A percentile compares a stretch with the other conserved stretches of the same genome.
Evolutionary conservation across 2,888 invertebrate species (phyloP).

Genomic region (Exephanes ischioxanthus): DNA sequence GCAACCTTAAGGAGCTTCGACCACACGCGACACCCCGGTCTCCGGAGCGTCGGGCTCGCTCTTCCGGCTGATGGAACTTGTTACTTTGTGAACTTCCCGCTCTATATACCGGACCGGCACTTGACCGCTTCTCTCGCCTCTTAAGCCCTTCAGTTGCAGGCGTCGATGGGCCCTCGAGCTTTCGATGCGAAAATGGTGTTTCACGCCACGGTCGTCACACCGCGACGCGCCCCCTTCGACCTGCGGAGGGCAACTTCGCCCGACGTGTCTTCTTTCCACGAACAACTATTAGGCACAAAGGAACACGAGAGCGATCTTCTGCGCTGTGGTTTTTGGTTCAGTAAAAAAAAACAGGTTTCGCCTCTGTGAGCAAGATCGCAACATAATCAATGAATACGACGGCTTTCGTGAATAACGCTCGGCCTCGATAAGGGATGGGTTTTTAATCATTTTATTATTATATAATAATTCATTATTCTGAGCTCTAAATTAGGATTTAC

Average conservation of each 20-base stretch:
- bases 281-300: neutral
- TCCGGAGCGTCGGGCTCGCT: constrained; percentile 1
- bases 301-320: neutral
- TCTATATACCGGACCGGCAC: constrained; percentile 23
- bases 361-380: neutral
- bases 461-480: no score
- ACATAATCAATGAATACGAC: no score
- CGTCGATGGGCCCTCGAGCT: constrained; percentile 28
- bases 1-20: constrained; percentile 50
- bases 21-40: constrained; percentile 23
- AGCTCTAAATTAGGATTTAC: no score
- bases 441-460: no score
- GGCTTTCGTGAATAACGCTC: no score
- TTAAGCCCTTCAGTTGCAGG: neutral
- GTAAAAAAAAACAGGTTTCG: neutral
- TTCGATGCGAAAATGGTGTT: neutral
- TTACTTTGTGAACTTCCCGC: constrained; percentile 43
- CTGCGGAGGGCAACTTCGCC: neutral
- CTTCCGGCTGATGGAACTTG: constrained; percentile 37
- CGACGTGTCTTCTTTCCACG: neutral
- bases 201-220: constrained; percentile 3
- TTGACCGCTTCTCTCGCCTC: constrained; percentile 22
- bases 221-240: neutral
- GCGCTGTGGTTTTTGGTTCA: no score
- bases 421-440: no score